Conservation (phyloP, 1,140 invertebrate genomes). For the Drosophila takahashii region DNA sequence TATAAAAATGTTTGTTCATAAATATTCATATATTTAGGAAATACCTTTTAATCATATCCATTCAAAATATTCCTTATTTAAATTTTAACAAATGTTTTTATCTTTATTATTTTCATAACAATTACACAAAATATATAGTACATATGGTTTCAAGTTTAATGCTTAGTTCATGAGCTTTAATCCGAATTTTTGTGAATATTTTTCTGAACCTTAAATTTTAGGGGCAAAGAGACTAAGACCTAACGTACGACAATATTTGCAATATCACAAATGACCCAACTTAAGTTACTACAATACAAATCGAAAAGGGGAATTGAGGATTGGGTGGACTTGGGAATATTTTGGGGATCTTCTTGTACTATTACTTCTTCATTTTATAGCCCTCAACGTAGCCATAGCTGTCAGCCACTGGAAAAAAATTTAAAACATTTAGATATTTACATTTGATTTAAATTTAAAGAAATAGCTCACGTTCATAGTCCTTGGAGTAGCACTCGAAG, state of each 20-base stretch:
- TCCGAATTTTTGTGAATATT: constrained; percentile 14
- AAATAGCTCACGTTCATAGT: constrained; percentile 86
- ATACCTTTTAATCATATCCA: no score
- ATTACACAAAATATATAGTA: constrained; percentile 38
- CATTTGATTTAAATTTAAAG: neutral
- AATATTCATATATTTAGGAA: no score
- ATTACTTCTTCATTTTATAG: constrained; percentile 69
- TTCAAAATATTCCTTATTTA: neutral
- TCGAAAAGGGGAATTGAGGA: constrained; percentile 26
- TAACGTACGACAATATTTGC: constrained; percentile 68
- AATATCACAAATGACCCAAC: constrained; percentile 82
- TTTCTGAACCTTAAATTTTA: constrained; percentile 43
- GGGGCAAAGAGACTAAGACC: constrained; percentile 43
- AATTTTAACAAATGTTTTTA: constrained; percentile 11
- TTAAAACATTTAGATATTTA: neutral
- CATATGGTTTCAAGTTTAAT: constrained; percentile 31
- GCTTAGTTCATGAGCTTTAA: constrained; percentile 39
- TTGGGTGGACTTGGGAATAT: neutral
- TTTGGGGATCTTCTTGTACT: neutral
- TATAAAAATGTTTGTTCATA: no score
- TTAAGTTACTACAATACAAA: constrained; percentile 67
- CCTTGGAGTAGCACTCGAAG: constrained; percentile 86
- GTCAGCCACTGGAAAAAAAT: constrained; percentile 66
- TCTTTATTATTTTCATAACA: constrained; percentile 55
- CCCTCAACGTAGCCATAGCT: constrained; percentile 74